These are phyloP conservation scores for Oppia nitens DNA, from an alignment of 1,140 invertebrate species.

Conservation along the genomic window DNA sequence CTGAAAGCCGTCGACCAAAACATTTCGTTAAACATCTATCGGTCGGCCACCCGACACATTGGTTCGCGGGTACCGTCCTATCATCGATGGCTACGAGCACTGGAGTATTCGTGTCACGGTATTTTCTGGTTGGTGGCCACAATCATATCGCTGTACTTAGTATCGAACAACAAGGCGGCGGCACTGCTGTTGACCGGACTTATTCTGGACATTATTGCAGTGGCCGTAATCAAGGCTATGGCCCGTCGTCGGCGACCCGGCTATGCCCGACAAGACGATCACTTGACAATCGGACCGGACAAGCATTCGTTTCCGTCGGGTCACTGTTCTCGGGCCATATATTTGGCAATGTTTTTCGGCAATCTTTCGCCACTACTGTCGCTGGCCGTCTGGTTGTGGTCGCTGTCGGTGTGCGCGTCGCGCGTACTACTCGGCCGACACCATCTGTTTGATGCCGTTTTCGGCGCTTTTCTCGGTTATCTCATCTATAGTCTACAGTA, in stretches of 20 bases:
- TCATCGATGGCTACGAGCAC: not conserved
- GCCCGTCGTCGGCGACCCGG: slow-evolving; percentile 54
- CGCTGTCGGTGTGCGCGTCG: slow-evolving; percentile 51
- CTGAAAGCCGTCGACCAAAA: too few species aligned
- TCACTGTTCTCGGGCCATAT: slow-evolving; percentile 68
- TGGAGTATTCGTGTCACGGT: slow-evolving; percentile 75
- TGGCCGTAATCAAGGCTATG: slow-evolving; percentile 62
- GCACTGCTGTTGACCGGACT: slow-evolving; percentile 68
- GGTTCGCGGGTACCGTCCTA: too few species aligned
- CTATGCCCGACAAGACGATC: slow-evolving; percentile 41
- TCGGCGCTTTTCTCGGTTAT: slow-evolving; percentile 55
- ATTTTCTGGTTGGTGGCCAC: slow-evolving; percentile 58
- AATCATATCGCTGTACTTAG: slow-evolving; percentile 47
- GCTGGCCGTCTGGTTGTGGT: slow-evolving; percentile 50
- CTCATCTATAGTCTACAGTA: slow-evolving; percentile 31
- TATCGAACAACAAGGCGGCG: slow-evolving; percentile 51
- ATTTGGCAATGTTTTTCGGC: slow-evolving; percentile 42
- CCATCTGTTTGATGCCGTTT: slow-evolving; percentile 64
- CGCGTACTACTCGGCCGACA: slow-evolving; percentile 64
- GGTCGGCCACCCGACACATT: too few species aligned
- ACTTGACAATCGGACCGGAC: slow-evolving; percentile 50
- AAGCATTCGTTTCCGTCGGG: slow-evolving; percentile 92
- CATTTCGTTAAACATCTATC: too few species aligned
- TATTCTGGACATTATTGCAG: slow-evolving; percentile 62
- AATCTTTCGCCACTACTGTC: slow-evolving; percentile 30